Evolutionary conservation across 2,888 invertebrate genomes (phyloP).

Genomic region (Iphiclides podalirius): DNA sequence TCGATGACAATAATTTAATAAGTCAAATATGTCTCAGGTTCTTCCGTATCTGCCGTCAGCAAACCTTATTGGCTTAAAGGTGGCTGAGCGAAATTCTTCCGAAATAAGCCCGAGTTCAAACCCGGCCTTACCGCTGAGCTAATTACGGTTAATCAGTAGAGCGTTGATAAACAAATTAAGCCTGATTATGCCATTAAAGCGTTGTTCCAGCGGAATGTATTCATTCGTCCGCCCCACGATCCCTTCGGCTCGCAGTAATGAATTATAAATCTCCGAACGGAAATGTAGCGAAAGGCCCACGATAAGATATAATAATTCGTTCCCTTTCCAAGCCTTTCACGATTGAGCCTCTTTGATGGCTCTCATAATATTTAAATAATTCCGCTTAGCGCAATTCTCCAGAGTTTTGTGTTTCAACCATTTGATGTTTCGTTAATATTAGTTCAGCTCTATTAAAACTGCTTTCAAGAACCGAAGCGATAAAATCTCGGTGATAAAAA

Average conservation of each 20-base stretch:
- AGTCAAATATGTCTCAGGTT: too few relatives aligned
- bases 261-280: conserved; percentile 25
- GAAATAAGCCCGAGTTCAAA: conserved; percentile 3
- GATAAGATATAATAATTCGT: conserved; percentile 23
- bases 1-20: too few relatives aligned
- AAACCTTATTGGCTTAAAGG: too few relatives aligned
- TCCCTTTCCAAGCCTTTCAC: neutral
- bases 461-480: too few relatives aligned
- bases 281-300: conserved; percentile 27
- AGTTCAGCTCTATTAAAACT: too few relatives aligned
- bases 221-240: neutral
- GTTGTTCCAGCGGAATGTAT: conserved; percentile 5
- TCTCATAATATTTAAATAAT: too few relatives aligned
- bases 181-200: conserved; percentile 1
- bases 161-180: conserved; percentile 47
- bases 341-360: too few relatives aligned
- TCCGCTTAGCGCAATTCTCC: too few relatives aligned
- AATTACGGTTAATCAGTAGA: conserved; percentile 52
- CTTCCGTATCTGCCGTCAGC: too few relatives aligned
- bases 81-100: conserved; percentile 1
- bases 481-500: too few relatives aligned
- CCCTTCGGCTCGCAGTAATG: conserved; percentile 8
- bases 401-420: too few relatives aligned
- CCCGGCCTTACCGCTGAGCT: conserved; percentile 22
- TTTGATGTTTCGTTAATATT: too few relatives aligned